Evolutionary conservation across 2,888 invertebrate species (phyloP), one percentile per base, ranked within the genome.

Genomic region (Meloe dianella): DNA sequence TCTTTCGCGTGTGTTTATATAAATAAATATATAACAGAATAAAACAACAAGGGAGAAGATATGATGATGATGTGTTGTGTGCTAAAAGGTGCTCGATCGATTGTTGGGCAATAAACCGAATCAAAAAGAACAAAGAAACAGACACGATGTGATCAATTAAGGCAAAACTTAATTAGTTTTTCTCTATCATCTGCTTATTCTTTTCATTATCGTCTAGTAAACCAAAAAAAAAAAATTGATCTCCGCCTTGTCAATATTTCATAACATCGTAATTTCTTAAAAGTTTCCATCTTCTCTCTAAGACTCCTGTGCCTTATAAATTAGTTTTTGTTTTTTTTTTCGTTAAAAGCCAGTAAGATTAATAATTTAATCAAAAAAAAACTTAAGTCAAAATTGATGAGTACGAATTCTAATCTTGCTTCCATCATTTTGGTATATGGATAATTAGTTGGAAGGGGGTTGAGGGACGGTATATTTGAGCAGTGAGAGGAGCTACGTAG

Each of bases 231-330:
- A 56, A 27, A 57, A 57, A 29, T 20, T 29, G 57, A 57, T 24
- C 57, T 57, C 29, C 57, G n/a, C 57, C 24, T 57, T 29, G 29
- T 29, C 57, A 29, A 29, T 57, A 57, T 24, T 29, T 29, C 24
- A 57, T 57, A 57, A 57, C 29, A 29, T 57, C 22, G 29, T 27
- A 22, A 56, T 29, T 29, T 29, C 4, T 29, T 20, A 24, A 57
- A 41, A 17, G 41, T 41, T 41, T 41, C 41, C 41, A 12, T 41
- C 41, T 17, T 12, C n/a, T 7, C n/a, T 32, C 7, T 32, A 32
- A 32, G 7, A 4, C 14, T 41, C n/a, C n/a, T n/a, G n/a, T 41
- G 41, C 7, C 41, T 41, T 41, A 41, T 41, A 41, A 41, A 41
- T 41, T 41, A 41, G 41, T 10, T 32, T 32, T 32, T 32, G 7